phyloP scores from a whole-genome alignment of 2,797 vertebrate genomes.

The Liasis olivaceus region DNA sequence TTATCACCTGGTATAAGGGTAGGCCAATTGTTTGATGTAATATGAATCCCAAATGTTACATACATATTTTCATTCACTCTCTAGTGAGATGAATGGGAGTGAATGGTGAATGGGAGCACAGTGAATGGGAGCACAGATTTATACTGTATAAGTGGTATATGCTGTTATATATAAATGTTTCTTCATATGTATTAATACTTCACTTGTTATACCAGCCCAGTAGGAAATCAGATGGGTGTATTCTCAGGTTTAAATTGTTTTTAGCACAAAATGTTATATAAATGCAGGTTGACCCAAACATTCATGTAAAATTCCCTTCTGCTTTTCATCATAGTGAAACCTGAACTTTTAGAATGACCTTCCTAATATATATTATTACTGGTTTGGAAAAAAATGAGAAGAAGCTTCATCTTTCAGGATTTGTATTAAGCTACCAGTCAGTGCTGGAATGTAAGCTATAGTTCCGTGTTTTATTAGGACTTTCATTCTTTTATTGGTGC shows the following conservation, averaged over 20 bases:
- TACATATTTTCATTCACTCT: background rate
- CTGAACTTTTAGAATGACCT: constrained; percentile 34
- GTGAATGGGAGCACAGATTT: background rate
- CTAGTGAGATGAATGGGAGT: too few species aligned
- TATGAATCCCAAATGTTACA: background rate
- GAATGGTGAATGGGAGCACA: too few species aligned
- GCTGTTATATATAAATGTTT: background rate
- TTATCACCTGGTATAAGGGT: background rate
- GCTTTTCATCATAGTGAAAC: constrained; percentile 13
- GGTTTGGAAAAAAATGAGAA: background rate
- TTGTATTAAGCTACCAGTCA: background rate
- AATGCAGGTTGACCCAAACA: background rate
- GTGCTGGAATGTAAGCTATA: background rate
- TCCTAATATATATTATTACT: background rate
- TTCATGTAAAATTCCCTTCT: background rate
- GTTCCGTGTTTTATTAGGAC: background rate
- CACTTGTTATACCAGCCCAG: background rate
- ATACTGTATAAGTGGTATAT: too few species aligned
- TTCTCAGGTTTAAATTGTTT: background rate
- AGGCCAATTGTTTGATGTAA: background rate
- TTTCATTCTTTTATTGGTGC: constrained; percentile 1
- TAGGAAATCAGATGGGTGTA: background rate
- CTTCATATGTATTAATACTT: background rate
- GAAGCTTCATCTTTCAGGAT: background rate
- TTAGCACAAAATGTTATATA: background rate